Base-by-base conservation (phyloP, 2,113 vertebrate species). In the Eptesicus fuscus region DNA sequence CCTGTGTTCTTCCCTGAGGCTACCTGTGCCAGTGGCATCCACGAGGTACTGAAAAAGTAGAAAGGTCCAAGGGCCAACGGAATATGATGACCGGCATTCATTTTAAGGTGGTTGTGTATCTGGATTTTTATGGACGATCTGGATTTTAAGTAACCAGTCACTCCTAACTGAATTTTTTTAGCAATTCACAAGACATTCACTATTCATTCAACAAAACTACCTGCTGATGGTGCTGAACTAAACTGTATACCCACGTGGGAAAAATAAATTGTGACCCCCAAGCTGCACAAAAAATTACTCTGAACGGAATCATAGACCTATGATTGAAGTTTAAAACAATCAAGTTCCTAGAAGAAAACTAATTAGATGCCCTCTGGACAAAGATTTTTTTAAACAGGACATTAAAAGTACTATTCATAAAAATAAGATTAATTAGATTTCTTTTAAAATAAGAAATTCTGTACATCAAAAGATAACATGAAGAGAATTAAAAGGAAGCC, bases 391-490 rank as follows among this genome's bases (percentile, higher is more conserved):
- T 90, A 93, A 77, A 84, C 14, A 44, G 13, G 14, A 22, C 37
- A 67, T 25, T 53, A 73, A 74, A 79, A 84, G 71, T 23, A 18
- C 79, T 56, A 30, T 5, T 63, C 37, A 44, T 82, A 82, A 61
- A 61, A 61, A 61, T 61, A 42, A 42, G 78, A 37, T 40, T 35
- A 79, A 74, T 28, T 73, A 44, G 1, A 49, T 20, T 80, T 74
- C 42, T 44, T 87, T 91, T 80, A 94, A 89, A 86, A 86, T 95
- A 95, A 91, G 59, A 47, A 85, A 71, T 87, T 92, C 40, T 63
- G 12, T 90, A 92, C 23, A 51, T 71, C 70, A 92, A 79, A 91
- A 67, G 79, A 82, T 30, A 83, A 82, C 20, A 82, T 77, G 67
- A 89, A 78, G 17, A 88, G 35, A 53, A 69, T 23, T 56, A 78